Base-by-base conservation (phyloP, 2,113 vertebrate genomes). In the Pedetes capensis region DNA sequence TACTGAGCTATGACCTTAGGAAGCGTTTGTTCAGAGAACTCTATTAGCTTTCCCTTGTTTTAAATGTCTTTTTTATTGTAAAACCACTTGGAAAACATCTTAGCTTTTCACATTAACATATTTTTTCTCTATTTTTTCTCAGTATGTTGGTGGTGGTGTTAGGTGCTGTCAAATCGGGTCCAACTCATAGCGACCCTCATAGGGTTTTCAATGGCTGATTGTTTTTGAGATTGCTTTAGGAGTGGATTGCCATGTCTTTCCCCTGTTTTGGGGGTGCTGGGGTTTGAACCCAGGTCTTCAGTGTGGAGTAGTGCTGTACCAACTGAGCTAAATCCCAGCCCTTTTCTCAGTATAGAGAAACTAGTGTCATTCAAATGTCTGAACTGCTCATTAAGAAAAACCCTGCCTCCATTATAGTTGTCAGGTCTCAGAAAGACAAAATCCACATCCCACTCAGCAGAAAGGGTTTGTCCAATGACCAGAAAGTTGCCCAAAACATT, bases 11-110 rank as follows among this genome's bases (percentile, higher is more conserved):
- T 86, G 84, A 55, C 53, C 69, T 75, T 4, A 61, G 18, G 84
- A 81, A 94, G 96, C 57, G 17, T 86, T n/a, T 75, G 34, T 95
- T 76, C 34, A 72, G 75, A 68, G 93, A 87, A 79, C 78, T 78
- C 75, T 87, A 32, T 29, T 94, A 86, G 47, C 66, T 88, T 78
- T 74, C 37, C 51, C 16, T 93, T 72, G 6, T 74, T 94, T 96
- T 93, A 55, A 88, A 34, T n/a, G 42, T n/a, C 79, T 64, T 75
- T 69, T 75, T 87, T 37, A 74, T 69, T 90, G 59, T 11, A 78
- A 63, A 86, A 42, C 42, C 57, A 81, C 49, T 16, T 72, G 49
- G n/a, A 82, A 93, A 78, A 80, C 63, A 89, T 37, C 29, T 9
- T 80, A 49, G 84, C 79, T 89, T 94, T 94, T 94, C 72, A 53